Evolutionary conservation across 2,888 invertebrate species (phyloP).

Genomic region (Alsophila aescularia): DNA sequence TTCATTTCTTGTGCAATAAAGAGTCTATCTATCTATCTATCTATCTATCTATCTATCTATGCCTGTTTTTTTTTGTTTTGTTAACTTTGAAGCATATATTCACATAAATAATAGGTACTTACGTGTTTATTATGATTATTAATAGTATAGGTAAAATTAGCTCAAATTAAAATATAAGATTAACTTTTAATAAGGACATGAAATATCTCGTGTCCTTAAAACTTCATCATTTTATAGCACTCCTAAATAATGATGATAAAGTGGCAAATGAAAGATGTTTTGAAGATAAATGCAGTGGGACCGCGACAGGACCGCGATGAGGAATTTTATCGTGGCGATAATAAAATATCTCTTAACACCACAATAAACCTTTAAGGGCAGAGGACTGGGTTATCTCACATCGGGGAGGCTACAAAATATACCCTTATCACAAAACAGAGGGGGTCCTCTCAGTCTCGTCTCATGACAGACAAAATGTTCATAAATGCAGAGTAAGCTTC

Average conservation of each 20-base stretch:
- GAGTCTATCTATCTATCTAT: too few relatives aligned
- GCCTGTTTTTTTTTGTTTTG: too few relatives aligned
- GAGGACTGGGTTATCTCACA: conserved; percentile 55
- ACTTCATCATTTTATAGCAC: conserved; percentile 66
- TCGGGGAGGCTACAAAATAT: conserved; percentile 53
- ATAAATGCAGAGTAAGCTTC: conserved; percentile 20
- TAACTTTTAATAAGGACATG: background rate
- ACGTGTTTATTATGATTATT: background rate
- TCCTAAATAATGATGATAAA: conserved; percentile 79
- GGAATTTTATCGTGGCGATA: conserved; percentile 69
- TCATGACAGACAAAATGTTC: conserved; percentile 26
- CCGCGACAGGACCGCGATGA: conserved; percentile 50
- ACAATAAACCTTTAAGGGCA: conserved; percentile 59
- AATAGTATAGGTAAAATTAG: too few relatives aligned
- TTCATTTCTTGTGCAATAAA: too few relatives aligned
- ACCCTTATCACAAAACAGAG: conserved; percentile 44
- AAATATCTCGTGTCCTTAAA: background rate
- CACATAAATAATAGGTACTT: conserved; percentile 1
- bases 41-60: too few relatives aligned
- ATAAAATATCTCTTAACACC: conserved; percentile 77
- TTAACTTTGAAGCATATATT: too few relatives aligned
- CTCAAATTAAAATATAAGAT: background rate
- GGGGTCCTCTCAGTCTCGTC: background rate
- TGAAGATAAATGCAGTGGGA: conserved; percentile 65
- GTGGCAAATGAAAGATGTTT: conserved; percentile 72